Percentiles rank a stretch among this genome's conserved stretches.
These are phyloP conservation scores for Murina feae DNA, from an alignment of 2,113 vertebrate genomes.

Conservation along the genomic window DNA sequence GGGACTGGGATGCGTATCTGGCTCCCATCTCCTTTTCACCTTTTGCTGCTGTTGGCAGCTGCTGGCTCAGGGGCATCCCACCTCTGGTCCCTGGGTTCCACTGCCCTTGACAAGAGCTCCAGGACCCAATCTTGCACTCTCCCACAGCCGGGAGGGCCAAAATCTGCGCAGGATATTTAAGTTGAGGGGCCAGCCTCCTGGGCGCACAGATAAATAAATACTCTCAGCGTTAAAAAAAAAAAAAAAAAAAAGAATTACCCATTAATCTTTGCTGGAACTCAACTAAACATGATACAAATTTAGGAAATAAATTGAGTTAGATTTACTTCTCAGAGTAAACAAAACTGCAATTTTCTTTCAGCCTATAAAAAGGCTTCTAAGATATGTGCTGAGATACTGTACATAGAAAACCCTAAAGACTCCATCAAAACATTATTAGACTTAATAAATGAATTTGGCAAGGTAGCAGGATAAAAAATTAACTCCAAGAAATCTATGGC, in stretches of 20 bases:
- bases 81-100: neutral
- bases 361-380: neutral
- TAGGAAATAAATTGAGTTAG: neutral
- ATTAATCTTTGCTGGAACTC: constrained; percentile 54
- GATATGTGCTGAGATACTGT: neutral
- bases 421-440: too few relatives aligned
- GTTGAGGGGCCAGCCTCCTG: constrained; percentile 8
- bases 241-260: neutral
- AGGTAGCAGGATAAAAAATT: too few relatives aligned
- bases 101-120: constrained; percentile 5
- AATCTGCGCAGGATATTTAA: constrained; percentile 50
- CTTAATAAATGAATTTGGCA: too few relatives aligned
- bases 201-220: constrained; percentile 56
- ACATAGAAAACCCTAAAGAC: too few relatives aligned
- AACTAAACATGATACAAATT: constrained; percentile 27
- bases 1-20: neutral
- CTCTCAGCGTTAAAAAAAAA: neutral
- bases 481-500: too few relatives aligned
- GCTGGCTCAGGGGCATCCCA: constrained; percentile 52
- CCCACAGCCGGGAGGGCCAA: neutral
- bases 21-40: neutral
- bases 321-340: constrained; percentile 46
- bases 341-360: constrained; percentile 24
- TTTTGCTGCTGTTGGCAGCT: constrained; percentile 38
- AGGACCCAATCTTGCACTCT: neutral